phyloP scores from a whole-genome alignment of 2,888 invertebrate species.

The Malachius bipustulatus region DNA sequence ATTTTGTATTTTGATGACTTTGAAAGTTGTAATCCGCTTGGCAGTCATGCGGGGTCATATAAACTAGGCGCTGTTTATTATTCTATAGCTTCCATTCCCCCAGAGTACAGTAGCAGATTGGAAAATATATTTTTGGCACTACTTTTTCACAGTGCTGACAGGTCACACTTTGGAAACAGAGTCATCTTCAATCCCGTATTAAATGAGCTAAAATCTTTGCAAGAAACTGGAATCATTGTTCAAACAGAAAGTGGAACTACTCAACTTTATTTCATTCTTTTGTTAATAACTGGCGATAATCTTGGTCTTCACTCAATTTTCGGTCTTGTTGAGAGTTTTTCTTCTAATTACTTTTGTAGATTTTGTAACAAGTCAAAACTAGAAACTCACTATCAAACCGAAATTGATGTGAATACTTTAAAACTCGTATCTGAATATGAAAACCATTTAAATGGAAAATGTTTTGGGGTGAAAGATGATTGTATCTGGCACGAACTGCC shows the following conservation, averaged over 20 bases:
- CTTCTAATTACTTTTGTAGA: slow-evolving; percentile 23
- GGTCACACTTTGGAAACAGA: slow-evolving; percentile 21
- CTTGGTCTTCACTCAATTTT: slow-evolving; percentile 23
- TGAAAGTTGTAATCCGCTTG: slow-evolving; percentile 24
- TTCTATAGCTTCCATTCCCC: slow-evolving; percentile 19
- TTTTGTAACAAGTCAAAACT: slow-evolving; percentile 18
- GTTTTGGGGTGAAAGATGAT: slow-evolving; percentile 5
- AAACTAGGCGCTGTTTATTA: slow-evolving; percentile 24
- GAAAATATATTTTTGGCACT: slow-evolving; percentile 23
- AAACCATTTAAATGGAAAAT: not conserved
- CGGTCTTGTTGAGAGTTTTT: slow-evolving; percentile 23
- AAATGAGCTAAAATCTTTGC: slow-evolving; percentile 19
- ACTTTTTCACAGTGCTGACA: too few relatives aligned
- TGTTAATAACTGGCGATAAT: slow-evolving; percentile 23
- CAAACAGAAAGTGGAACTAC: slow-evolving; percentile 7
- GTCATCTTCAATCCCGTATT: slow-evolving; percentile 20
- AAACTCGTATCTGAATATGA: not conserved
- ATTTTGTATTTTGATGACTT: too few relatives aligned
- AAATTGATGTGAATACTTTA: slow-evolving; percentile 8
- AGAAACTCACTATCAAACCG: slow-evolving; percentile 6
- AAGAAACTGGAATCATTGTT: slow-evolving; percentile 18
- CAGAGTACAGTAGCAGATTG: slow-evolving; percentile 16
- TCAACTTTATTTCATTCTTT: slow-evolving; percentile 17
- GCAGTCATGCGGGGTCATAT: slow-evolving; percentile 21
- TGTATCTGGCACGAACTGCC: slow-evolving; percentile 4